Evolutionary conservation across 2,888 invertebrate species (phyloP).

Genomic region (Deilephila elpenor): DNA sequence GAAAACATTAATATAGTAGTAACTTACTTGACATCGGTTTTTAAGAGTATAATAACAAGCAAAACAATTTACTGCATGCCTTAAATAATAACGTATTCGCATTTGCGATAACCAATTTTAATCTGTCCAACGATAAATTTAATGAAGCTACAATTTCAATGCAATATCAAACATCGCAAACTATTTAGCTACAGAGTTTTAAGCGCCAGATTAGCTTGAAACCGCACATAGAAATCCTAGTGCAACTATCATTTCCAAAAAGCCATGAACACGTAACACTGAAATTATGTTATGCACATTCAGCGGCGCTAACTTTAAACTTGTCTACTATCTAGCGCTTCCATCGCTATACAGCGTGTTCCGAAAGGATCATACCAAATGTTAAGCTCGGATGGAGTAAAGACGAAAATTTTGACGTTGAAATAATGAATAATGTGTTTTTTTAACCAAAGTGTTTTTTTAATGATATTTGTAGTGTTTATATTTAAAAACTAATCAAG

Average conservation of each 20-base stretch:
- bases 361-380: not conserved
- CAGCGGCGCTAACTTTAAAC: slow-evolving; percentile 3
- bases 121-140: not conserved
- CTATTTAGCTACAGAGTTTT: not conserved
- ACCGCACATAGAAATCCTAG: not conserved
- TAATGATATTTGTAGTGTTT: too few species aligned
- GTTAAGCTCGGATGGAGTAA: not conserved
- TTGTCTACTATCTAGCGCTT: not conserved
- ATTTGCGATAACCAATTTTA: not conserved
- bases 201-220: not conserved
- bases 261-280: not conserved
- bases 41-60: too few species aligned
- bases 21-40: not conserved
- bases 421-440: not conserved
- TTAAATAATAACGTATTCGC: too few species aligned
- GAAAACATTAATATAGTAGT: not conserved
- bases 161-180: not conserved
- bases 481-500: too few species aligned
- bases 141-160: slow-evolving; percentile 1
- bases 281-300: slow-evolving; percentile 3
- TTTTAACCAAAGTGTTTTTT: too few species aligned
- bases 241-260: slow-evolving; percentile 3
- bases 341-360: not conserved
- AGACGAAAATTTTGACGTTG: not conserved
- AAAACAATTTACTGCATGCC: too few species aligned